phyloP scores from a whole-genome alignment of 37 sponge, comb jelly and placozoan genomes.

The Agelas oroides region DNA sequence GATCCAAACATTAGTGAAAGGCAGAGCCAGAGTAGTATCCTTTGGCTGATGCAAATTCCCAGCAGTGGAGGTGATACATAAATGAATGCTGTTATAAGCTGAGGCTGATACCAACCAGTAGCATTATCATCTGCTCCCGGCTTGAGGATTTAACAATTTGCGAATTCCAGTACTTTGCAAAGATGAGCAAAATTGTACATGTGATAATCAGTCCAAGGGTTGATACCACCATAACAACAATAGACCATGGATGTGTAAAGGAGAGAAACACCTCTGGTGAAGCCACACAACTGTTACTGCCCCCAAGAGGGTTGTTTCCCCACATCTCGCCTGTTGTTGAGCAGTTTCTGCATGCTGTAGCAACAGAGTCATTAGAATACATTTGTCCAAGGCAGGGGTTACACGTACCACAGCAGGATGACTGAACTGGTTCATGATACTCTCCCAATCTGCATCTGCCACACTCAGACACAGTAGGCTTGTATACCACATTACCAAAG shows the following conservation, averaged over 20 bases:
- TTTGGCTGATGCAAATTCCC: conserved; percentile 39
- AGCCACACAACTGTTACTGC: conserved; percentile 47
- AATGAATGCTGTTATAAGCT: conserved; percentile 38
- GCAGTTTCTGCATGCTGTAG: conserved; percentile 47
- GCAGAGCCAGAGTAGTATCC: conserved; percentile 57
- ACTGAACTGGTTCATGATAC: neutral
- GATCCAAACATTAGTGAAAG: conserved; percentile 67
- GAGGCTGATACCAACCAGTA: conserved; percentile 49
- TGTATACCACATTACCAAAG: neutral
- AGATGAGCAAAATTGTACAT: neutral
- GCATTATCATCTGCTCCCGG: conserved; percentile 53
- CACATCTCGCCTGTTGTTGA: conserved; percentile 19
- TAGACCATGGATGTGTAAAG: conserved; percentile 14
- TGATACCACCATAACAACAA: conserved; percentile 22
- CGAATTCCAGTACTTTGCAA: conserved; percentile 47
- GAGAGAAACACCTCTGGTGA: neutral
- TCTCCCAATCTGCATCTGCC: neutral
- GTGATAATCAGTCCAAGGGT: conserved; percentile 22
- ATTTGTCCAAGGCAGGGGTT: conserved; percentile 42
- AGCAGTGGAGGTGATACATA: conserved; percentile 34
- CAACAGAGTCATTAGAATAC: conserved; percentile 8
- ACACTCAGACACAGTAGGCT: conserved; percentile 1
- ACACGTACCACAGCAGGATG: conserved; percentile 74
- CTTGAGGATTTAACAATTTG: conserved; percentile 69
- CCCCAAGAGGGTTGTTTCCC: conserved; percentile 54